Conservation (phyloP, 1,140 invertebrate genomes). For the Paramacrobiotus metropolitanus region DNA sequence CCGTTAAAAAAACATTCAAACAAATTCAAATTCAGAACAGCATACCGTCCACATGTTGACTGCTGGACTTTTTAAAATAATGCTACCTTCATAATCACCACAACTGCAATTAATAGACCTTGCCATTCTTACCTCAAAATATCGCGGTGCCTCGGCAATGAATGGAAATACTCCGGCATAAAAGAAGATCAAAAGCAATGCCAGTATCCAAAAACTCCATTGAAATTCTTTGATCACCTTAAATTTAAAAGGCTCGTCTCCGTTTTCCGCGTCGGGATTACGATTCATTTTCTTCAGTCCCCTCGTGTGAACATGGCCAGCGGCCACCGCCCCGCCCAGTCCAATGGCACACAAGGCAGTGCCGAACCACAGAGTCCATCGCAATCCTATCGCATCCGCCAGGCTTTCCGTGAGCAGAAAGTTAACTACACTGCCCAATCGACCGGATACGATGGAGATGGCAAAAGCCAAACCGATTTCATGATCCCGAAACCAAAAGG, state of each 20-base stretch:
- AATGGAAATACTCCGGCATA: background rate
- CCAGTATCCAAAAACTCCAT: background rate
- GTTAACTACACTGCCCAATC: background rate
- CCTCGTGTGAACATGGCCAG: background rate
- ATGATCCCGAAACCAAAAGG: background rate
- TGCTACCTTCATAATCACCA: too few species aligned
- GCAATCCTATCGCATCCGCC: background rate
- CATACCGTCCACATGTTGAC: background rate
- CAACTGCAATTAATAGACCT: too few species aligned
- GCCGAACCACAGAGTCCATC: background rate
- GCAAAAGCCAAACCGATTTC: background rate
- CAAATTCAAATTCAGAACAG: background rate
- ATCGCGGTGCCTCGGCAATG: background rate
- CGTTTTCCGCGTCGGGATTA: background rate
- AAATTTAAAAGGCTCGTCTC: background rate
- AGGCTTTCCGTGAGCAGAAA: background rate
- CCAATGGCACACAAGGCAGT: background rate
- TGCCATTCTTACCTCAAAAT: conserved; percentile 2
- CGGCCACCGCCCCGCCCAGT: background rate
- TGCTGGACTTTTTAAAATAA: too few species aligned
- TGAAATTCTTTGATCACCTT: background rate
- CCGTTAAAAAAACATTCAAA: background rate
- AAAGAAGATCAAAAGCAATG: background rate
- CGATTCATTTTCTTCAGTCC: background rate
- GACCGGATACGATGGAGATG: background rate